Evolutionary conservation across 2,888 invertebrate species (phyloP).

Genomic region (Athetis lepigone): DNA sequence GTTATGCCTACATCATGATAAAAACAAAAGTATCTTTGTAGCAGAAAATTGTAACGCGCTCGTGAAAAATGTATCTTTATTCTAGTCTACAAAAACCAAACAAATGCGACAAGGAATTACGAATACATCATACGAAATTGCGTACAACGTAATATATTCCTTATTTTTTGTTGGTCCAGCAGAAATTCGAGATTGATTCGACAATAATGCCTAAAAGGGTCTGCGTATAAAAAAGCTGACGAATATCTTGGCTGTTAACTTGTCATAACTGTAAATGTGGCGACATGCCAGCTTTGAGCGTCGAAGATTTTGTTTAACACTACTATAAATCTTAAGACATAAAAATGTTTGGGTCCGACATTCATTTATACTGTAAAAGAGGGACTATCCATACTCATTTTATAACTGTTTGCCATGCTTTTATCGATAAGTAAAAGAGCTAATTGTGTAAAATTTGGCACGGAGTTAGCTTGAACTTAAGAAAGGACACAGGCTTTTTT

Average conservation of each 20-base stretch:
- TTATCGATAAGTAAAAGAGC: no score
- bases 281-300: conserved; percentile 28
- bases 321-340: conserved; percentile 42
- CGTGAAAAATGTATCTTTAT: neutral
- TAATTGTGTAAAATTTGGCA: no score
- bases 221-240: conserved; percentile 27
- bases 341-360: conserved; percentile 23
- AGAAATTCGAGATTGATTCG: conserved; percentile 34
- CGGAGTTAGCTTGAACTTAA: no score
- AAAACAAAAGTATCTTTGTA: neutral
- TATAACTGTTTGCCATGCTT: no score
- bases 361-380: conserved; percentile 1
- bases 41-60: neutral
- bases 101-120: conserved; percentile 14
- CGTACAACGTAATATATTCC: conserved; percentile 20
- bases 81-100: neutral
- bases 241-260: conserved; percentile 34
- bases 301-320: conserved; percentile 43
- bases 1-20: neutral
- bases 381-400: no score
- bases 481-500: no score
- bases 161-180: conserved; percentile 34
- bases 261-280: conserved; percentile 45
- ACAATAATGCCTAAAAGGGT: conserved; percentile 24
- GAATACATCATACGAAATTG: conserved; percentile 23